phyloP scores from a whole-genome alignment of 2,797 vertebrate species.

The Corythornis leucogaster region DNA sequence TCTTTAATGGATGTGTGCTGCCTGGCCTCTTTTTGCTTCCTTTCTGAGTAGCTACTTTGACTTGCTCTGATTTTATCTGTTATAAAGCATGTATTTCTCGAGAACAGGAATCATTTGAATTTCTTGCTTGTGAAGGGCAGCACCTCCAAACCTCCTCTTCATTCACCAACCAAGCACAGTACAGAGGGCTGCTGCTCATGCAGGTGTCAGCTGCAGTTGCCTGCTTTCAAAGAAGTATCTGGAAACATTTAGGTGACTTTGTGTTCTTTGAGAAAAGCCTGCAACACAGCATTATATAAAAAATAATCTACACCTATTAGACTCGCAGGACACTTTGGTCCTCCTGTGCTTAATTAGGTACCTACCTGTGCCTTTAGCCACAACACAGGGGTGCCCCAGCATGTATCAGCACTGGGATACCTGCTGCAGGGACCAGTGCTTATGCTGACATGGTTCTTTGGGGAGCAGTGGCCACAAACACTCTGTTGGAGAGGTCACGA shows the following conservation, averaged over 20 bases:
- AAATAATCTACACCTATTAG: not conserved
- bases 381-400: not conserved
- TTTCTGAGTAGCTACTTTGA: not conserved
- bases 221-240: not conserved
- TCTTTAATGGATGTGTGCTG: not conserved
- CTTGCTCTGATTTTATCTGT: not conserved
- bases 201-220: not conserved
- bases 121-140: not conserved
- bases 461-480: not conserved
- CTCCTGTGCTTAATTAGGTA: not conserved
- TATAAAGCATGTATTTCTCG: not conserved
- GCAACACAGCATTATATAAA: too few species aligned
- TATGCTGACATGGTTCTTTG: rapidly evolving
- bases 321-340: rapidly evolving
- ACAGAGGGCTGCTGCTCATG: not conserved
- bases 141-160: not conserved
- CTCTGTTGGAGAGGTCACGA: not conserved
- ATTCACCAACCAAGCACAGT: not conserved
- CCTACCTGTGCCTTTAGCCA: too few species aligned
- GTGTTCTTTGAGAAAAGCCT: not conserved
- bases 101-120: not conserved
- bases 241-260: not conserved
- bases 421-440: not conserved
- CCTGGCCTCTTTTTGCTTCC: not conserved
- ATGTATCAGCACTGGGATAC: rapidly evolving